phyloP scores from a whole-genome alignment of 2,888 invertebrate species.

The Branchellion lobata region DNA sequence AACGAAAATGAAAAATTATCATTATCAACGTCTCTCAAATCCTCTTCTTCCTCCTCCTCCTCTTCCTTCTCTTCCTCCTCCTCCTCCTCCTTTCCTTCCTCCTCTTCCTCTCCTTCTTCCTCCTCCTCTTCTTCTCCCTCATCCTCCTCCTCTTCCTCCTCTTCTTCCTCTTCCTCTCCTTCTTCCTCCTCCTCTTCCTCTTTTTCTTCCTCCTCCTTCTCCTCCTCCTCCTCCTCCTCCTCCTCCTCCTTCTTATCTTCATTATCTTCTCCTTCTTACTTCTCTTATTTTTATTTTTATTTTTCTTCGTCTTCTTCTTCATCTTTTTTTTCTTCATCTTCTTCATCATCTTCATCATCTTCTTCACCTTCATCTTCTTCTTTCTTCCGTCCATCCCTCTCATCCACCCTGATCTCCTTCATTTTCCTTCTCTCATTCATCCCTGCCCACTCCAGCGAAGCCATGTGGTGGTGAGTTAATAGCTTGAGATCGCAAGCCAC shows the following conservation, averaged over 20 bases:
- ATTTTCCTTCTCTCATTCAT: background rate
- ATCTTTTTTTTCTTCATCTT: too few relatives aligned
- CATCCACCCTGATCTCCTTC: background rate
- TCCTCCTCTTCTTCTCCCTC: background rate
- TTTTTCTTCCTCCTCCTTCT: background rate
- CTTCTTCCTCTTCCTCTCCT: background rate
- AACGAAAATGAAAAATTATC: background rate
- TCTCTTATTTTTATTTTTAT: too few relatives aligned
- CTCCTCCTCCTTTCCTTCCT: background rate
- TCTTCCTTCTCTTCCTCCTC: background rate
- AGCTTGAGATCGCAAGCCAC: too few relatives aligned
- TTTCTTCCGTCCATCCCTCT: background rate
- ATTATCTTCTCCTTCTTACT: background rate
- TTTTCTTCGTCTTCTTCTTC: too few relatives aligned
- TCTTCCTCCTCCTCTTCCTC: background rate
- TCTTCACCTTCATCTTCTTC: background rate
- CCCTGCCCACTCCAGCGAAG: background rate
- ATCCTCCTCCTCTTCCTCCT: background rate
- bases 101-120: background rate
- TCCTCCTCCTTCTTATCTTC: background rate
- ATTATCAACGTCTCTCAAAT: background rate
- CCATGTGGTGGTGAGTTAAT: too few relatives aligned
- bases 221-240: conserved; percentile 4
- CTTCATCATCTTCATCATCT: background rate
- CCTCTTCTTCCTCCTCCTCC: background rate